A percentile compares a stretch with the other conserved stretches of the same genome.
phyloP scores from a whole-genome alignment of 2,888 invertebrate species.

The Acronicta alni region DNA sequence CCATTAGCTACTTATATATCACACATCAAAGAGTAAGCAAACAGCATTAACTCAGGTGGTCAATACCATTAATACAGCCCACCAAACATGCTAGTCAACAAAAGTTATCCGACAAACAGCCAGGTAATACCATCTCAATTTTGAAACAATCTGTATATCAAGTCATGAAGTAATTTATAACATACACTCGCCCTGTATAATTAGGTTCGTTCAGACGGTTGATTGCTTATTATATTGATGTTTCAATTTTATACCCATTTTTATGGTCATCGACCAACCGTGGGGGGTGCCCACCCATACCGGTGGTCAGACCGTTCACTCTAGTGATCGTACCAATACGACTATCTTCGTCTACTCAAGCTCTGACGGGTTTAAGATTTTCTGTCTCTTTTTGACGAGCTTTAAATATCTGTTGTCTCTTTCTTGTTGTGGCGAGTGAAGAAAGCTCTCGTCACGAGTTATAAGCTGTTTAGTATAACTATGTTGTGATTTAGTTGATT shows the following conservation, averaged over 20 bases:
- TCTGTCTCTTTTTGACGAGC: slow-evolving; percentile 68
- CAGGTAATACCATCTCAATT: slow-evolving; percentile 28
- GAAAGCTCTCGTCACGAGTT: slow-evolving; percentile 71
- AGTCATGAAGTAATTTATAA: slow-evolving; percentile 84
- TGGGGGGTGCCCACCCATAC: slow-evolving; percentile 90
- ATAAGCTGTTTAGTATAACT: slow-evolving; percentile 48
- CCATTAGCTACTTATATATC: neutral
- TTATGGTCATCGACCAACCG: slow-evolving; percentile 89
- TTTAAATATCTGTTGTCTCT: slow-evolving; percentile 52
- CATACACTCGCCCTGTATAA: slow-evolving; percentile 84
- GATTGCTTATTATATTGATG: slow-evolving; percentile 90
- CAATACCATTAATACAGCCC: neutral
- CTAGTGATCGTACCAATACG: slow-evolving; percentile 59
- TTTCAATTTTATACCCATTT: slow-evolving; percentile 90
- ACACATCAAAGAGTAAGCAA: neutral
- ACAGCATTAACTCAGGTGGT: slow-evolving; percentile 3
- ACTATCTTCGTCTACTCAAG: slow-evolving; percentile 75
- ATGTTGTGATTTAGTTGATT: slow-evolving; percentile 38
- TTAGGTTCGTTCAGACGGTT: slow-evolving; percentile 81
- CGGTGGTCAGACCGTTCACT: slow-evolving; percentile 68
- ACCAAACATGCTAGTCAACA: slow-evolving; percentile 4
- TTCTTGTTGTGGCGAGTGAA: slow-evolving; percentile 74
- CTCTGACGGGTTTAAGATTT: slow-evolving; percentile 68
- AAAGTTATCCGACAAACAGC: slow-evolving; percentile 2
- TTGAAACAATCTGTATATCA: slow-evolving; percentile 80